Percentiles rank a stretch among this genome's conserved stretches.
Evolutionary conservation across 2,113 vertebrate species (phyloP).

Genomic region (Anguilla japonica): DNA sequence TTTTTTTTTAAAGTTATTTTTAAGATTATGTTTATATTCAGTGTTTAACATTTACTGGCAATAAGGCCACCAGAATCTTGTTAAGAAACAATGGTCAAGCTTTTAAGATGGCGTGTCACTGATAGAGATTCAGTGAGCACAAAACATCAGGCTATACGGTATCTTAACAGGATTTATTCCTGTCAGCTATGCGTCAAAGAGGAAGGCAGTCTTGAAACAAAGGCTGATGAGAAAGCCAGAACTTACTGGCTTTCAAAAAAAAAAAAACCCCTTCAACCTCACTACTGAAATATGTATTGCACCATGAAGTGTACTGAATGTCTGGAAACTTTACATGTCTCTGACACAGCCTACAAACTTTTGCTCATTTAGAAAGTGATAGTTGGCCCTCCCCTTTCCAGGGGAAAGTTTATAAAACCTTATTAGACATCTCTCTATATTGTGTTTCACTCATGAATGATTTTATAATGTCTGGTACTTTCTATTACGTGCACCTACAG

Average conservation of each 20-base stretch:
- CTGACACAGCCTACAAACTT: neutral
- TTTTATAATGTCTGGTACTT: slow-evolving; percentile 26
- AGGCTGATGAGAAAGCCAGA: neutral
- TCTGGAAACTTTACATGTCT: neutral
- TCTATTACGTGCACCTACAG: slow-evolving; percentile 40
- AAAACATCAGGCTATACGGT: neutral
- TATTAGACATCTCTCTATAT: neutral
- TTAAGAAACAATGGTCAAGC: neutral
- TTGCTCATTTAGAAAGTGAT: neutral
- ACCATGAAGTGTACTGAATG: neutral
- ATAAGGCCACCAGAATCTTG: neutral
- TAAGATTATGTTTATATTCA: neutral
- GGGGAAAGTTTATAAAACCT: neutral
- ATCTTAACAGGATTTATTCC: neutral
- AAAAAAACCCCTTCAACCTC: neutral
- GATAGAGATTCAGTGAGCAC: neutral
- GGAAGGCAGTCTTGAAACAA: neutral
- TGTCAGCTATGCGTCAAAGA: neutral
- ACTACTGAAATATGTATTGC: neutral
- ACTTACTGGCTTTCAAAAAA: neutral
- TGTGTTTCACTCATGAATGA: neutral
- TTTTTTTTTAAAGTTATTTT: too few relatives aligned
- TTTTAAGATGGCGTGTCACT: neutral
- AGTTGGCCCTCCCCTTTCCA: neutral
- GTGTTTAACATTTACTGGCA: neutral